Conservation (phyloP, 1,140 invertebrate genomes). For the Amyelois transitella region DNA sequence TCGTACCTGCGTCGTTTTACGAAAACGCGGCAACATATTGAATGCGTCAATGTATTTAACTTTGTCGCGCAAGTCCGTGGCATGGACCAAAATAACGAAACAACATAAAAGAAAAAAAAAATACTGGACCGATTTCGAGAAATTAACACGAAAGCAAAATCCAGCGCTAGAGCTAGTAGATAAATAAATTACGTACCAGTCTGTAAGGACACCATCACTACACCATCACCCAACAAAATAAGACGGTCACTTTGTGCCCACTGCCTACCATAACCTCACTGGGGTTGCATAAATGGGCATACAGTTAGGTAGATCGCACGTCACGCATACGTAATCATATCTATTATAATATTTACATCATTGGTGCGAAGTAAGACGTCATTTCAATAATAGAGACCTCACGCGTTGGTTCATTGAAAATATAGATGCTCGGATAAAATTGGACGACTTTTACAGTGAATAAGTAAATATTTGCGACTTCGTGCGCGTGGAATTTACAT, state of each 20-base stretch:
- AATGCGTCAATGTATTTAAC: too few relatives aligned
- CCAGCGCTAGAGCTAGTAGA: too few relatives aligned
- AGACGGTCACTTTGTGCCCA: too few relatives aligned
- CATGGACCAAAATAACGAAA: too few relatives aligned
- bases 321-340: slow-evolving; percentile 49
- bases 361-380: slow-evolving; percentile 2
- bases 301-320: slow-evolving; percentile 58
- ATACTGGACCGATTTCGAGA: background rate
- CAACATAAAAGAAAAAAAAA: background rate
- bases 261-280: slow-evolving; percentile 3
- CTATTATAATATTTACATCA: slow-evolving; percentile 51
- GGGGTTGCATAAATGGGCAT: slow-evolving; percentile 38
- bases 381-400: background rate
- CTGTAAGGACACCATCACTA: background rate
- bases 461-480: too few relatives aligned
- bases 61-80: too few relatives aligned
- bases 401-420: background rate
- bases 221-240: background rate
- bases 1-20: too few relatives aligned
- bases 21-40: too few relatives aligned
- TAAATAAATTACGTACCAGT: background rate
- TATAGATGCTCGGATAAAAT: too few relatives aligned
- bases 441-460: too few relatives aligned
- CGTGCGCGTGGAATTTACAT: too few relatives aligned
- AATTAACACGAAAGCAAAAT: too few relatives aligned